These are phyloP conservation scores for Tupaia tana DNA, from an alignment of 2,113 vertebrate species.

Conservation along the genomic window DNA sequence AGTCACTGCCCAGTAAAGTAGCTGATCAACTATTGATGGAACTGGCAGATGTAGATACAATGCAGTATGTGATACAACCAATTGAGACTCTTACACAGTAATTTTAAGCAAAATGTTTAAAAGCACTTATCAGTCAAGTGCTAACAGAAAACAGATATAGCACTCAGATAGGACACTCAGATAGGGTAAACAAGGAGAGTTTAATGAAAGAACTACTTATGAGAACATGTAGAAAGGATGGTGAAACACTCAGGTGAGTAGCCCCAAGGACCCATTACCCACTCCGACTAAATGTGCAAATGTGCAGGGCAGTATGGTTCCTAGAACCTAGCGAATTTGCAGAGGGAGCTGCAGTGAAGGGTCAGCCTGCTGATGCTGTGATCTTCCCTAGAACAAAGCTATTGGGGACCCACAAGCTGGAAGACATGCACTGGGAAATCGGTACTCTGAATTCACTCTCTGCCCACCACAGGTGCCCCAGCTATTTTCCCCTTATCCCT, in stretches of 20 bases:
- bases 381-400: background rate
- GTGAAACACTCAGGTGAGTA: background rate
- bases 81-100: background rate
- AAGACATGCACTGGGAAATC: background rate
- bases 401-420: background rate
- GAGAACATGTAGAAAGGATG: background rate
- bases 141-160: background rate
- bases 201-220: background rate
- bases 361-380: background rate
- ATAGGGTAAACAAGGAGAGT: background rate
- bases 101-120: background rate
- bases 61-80: background rate
- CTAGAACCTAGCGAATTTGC: no score
- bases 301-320: background rate
- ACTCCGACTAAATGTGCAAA: background rate
- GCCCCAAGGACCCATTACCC: background rate
- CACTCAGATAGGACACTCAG: background rate
- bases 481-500: background rate
- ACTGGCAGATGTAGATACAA: background rate
- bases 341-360: background rate
- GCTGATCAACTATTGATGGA: background rate
- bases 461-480: background rate
- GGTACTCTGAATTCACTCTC: background rate
- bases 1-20: background rate
- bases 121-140: background rate